Percentiles rank a stretch among this genome's conserved stretches.
phyloP scores from a whole-genome alignment of 2,797 vertebrate species.

The Esox lucius region DNA sequence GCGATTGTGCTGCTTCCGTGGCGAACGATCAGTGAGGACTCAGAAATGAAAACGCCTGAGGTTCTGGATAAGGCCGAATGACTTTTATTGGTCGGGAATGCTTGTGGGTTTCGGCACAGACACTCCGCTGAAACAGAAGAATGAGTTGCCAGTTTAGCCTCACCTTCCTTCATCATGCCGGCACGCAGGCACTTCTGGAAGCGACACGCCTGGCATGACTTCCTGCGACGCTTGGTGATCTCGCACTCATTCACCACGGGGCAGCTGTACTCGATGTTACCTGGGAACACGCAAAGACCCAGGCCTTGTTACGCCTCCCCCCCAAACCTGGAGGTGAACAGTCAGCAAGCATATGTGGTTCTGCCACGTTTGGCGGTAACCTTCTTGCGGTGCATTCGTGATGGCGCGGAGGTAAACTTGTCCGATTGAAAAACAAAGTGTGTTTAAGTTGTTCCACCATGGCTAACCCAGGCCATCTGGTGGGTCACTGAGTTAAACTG shows the following conservation, averaged over 20 bases:
- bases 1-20: not conserved
- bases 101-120: not conserved
- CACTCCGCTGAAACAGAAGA: not conserved
- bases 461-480: not conserved
- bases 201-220: constrained; percentile 79
- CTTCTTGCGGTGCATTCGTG: not conserved
- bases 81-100: not conserved
- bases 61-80: too few species aligned
- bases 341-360: not conserved
- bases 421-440: not conserved
- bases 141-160: constrained; percentile 5
- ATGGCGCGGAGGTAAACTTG: not conserved
- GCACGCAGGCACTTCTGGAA: constrained; percentile 78
- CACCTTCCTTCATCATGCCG: constrained; percentile 80
- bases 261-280: constrained; percentile 79
- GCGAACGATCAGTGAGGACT: not conserved
- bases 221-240: constrained; percentile 77
- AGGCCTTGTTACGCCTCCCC: not conserved
- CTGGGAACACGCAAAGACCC: constrained; percentile 49
- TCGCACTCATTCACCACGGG: constrained; percentile 75
- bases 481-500: not conserved
- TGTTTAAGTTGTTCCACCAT: not conserved
- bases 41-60: too few species aligned
- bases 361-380: not conserved
- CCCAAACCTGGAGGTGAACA: not conserved